Evolutionary conservation across 1,140 invertebrate species (phyloP), one percentile per base, ranked within the genome.

Genomic region (Contarinia nasturtii): DNA sequence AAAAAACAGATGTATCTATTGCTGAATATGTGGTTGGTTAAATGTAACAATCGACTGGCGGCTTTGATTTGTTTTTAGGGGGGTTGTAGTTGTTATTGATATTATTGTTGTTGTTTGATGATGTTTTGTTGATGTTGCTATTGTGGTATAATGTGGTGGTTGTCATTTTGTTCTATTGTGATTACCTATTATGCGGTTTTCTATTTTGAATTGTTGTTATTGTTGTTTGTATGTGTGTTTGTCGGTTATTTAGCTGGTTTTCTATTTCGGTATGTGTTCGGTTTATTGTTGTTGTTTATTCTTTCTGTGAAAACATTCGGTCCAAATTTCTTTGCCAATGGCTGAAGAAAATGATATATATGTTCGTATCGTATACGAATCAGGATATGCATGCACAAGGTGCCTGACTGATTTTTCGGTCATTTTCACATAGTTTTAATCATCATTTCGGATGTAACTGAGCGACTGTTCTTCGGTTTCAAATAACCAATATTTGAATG

Each of bases 11-110:
- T 10, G 27, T 27, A 27, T 5, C 27, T 27, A 27, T 27, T 27
- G 27, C 27, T 27, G 27, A 27, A 10, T 44, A 44, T 44, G 43
- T 44, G 43, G 21, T 44, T 44, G 43, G 43, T 44, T 44, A 20
- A 17, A 44, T 44, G 19, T 46, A 57, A 61, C 59, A 61, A 61
- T 61, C 59, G 59, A 61, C 59, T 57, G 56, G 56, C 56, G 59
- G 59, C 59, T 58, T 55, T 33, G 45, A 43, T 52, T 53, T 45
- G 38, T 48, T 49, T 48, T 36, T 50, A 47, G 27, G 34, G 37
- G 45, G 34, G 15, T 33, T 43, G 20, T 27, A 10, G 21, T 46
- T 20, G 36, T 27, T 45, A 14, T 12, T 40, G 14, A 15, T 40
- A 7, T 40, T 40, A 7, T 40, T n/a, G 14, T 40, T 40, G 12